Percentiles rank a stretch among this genome's conserved stretches.
Evolutionary conservation across 2,113 vertebrate species (phyloP).

Genomic region (Rhombomys opimus): DNA sequence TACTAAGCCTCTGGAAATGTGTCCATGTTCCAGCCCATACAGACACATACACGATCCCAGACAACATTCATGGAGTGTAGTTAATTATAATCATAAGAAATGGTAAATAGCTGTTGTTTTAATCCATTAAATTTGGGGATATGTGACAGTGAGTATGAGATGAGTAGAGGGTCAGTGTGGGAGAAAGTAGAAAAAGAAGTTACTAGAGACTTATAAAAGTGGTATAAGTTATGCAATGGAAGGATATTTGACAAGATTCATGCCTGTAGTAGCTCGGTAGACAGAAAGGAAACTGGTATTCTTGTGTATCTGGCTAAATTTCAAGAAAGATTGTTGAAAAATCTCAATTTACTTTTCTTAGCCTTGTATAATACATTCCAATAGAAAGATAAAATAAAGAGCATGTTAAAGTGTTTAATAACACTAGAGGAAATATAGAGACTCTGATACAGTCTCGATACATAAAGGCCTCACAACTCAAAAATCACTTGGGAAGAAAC

Average conservation of each 20-base stretch:
- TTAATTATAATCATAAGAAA: conserved; percentile 1
- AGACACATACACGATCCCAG: background rate
- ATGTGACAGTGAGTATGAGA: background rate
- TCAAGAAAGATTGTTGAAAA: conserved; percentile 48
- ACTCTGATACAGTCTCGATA: background rate
- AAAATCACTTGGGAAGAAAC: background rate
- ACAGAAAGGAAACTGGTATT: background rate
- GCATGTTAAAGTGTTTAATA: conserved; percentile 41
- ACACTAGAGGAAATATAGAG: conserved; percentile 5
- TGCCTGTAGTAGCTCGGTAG: background rate
- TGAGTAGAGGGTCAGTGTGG: background rate
- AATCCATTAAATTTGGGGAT: conserved; percentile 6
- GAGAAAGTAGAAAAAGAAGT: conserved; percentile 11
- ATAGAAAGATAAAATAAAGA: conserved; percentile 34
- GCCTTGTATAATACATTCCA: background rate
- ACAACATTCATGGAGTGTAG: background rate
- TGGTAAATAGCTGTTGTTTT: conserved; percentile 19
- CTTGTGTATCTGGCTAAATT: conserved; percentile 20
- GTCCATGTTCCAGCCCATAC: background rate
- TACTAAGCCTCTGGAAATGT: background rate
- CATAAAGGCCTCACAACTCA: background rate
- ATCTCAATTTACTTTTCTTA: conserved; percentile 26
- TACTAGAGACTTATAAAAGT: background rate
- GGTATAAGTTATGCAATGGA: background rate
- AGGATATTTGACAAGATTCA: conserved; percentile 43